Evolutionary conservation across 2,797 vertebrate genomes (phyloP), one percentile per base, ranked within the genome.

Genomic region (Rhyacichthys aspro): DNA sequence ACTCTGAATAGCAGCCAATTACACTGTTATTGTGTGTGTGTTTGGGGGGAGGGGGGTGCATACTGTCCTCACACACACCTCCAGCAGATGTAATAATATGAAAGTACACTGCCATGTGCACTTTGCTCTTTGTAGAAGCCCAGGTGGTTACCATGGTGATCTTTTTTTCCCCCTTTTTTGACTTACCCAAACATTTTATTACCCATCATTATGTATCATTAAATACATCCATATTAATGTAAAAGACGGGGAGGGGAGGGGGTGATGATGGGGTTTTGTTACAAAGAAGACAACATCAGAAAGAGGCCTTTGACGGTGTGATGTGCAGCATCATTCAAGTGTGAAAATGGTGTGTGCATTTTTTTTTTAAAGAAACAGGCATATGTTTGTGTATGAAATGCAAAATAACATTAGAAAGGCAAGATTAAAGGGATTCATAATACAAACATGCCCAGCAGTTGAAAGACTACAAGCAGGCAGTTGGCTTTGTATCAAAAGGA

Each of bases 131-230:
- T 41, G 91, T 90, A 78, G 83, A 90, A 92, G 91, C 91, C 88
- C 92, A 91, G 91, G 89, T 88, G 94, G 96, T 98, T 96, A 91
- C 96, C 95, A 83, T 93, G 94, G 95, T 87, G 93, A 98, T 93
- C 86, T 78, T 84, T 93, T 94, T 93, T 88, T 86, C 38, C 54
- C 11, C 76, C 58, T 84, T 94, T 92, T 94, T 85, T 59, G 8
- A 94, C 92, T 96, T 94, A 93, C 91, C 90, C 92, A 89, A 94
- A 94, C 93, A 94, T 93, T 94, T 94, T 93, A 93, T 92, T 94
- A 95, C 94, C 93, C 92, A 92, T 96, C 94, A 97, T 98, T 98
- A 98, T 95, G 92, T 95, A 93, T 95, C 95, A 97, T 96, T 99
- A 98, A 98, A 95, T 95, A 93, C 93, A 96, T 94, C 93, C 92